Evolutionary conservation across 2,797 vertebrate genomes (phyloP), one percentile per base, ranked within the genome.

Genomic region (Sebastes cheni): DNA sequence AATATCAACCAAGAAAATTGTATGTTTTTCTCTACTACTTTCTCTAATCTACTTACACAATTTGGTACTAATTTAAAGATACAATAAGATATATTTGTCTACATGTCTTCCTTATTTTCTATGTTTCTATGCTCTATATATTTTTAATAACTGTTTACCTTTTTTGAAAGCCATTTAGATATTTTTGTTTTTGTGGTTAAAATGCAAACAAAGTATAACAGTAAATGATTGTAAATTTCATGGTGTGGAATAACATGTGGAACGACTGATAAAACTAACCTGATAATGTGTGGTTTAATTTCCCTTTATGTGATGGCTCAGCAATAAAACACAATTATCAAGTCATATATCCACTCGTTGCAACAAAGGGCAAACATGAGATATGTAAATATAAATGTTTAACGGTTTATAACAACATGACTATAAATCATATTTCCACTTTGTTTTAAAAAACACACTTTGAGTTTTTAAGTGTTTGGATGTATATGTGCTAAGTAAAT

Each of bases 201-300:
- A 81, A 67, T 69, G 42, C 73, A 34, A 82, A 75, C 27, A 75
- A 60, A 52, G 9, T 67, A 20, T 68, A 52, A 54, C 68, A 16
- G 14, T 42, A 42, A 16, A 8, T 52, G 61, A 56, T n/a, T 32
- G 50, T 83, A 76, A 80, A 81, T 85, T 75, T 89, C 6, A 77
- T 2, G 12, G 46, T 5, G 29, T 7, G 61, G 8, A 72, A 61
- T 56, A 62, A 80, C n/a, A 71, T 52, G 61, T 61, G 64, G 13
- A 66, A 23, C 50, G 22, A 13, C 58, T 82, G 54, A 87, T 89
- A 80, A 89, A 90, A 77, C 25, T 1, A 64, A 36, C 14, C 42
- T 82, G 66, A 84, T 88, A 67, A 77, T 79, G 32, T 78, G 65
- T 6, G 42, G 3, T 86, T 91, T 88, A 85, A 93, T 93, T 91